Evolutionary conservation across 1,140 invertebrate genomes (phyloP), one percentile per base, ranked within the genome.

Genomic region (Geopemphigus sp.): DNA sequence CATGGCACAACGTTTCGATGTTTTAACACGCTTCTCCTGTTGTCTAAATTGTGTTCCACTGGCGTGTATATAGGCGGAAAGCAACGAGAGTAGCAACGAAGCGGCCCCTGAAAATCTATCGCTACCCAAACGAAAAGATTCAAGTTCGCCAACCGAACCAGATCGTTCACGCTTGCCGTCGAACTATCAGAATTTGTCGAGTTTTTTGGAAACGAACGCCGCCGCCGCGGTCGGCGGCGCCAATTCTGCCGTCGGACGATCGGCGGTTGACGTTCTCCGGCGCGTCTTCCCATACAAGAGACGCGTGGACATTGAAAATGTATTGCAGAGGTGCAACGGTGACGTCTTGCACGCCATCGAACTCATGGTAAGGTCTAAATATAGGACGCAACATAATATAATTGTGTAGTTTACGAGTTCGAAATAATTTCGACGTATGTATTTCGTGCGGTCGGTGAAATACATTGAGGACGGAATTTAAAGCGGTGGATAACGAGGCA

Each of bases 331-430:
- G 80, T 90, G 87, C 87, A 90, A 91, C 86, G 94, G 95, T 0
- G 94, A 97, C 84, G 92, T 96, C 0, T 90, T 96, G 0, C 92
- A 94, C 82, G 94, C 95, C 1, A 96, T 97, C 89, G 95, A 97
- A 84, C 90, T 93, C 66, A 90, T 95, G 88, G 88, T 94, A 19
- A 91, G 91, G 91, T 91, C 14, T 8, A n/a, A n/a, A n/a, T n/a
- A n/a, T n/a, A n/a, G n/a, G n/a, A n/a, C n/a, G n/a, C n/a, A n/a
- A n/a, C n/a, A n/a, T n/a, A n/a, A n/a, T n/a, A n/a, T n/a, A n/a
- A n/a, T n/a, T n/a, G n/a, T n/a, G n/a, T n/a, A n/a, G n/a, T n/a
- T n/a, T n/a, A n/a, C n/a, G n/a, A n/a, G n/a, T n/a, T n/a, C n/a
- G n/a, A n/a, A n/a, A n/a, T n/a, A n/a, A n/a, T n/a, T n/a, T n/a